These are phyloP conservation scores for Philopotamus ludificatus DNA, from an alignment of 1,140 invertebrate genomes.

Conservation along the genomic window DNA sequence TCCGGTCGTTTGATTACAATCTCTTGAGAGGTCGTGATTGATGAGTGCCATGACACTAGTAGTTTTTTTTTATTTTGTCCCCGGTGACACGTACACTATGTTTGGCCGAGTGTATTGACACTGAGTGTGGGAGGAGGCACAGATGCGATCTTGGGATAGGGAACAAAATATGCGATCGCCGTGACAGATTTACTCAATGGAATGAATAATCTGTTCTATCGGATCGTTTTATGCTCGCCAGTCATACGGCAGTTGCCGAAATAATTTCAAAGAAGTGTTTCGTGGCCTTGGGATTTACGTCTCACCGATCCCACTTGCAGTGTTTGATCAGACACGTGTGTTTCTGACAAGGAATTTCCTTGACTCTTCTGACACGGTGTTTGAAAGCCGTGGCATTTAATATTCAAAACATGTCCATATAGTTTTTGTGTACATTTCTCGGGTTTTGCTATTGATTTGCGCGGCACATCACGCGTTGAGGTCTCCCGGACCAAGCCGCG, in stretches of 20 bases:
- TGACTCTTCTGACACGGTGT: background rate
- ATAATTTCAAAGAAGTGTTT: no score
- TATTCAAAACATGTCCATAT: slow-evolving; percentile 6
- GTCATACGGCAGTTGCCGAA: no score
- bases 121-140: background rate
- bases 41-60: slow-evolving; percentile 34
- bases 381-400: background rate
- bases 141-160: background rate
- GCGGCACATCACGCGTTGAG: background rate
- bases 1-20: slow-evolving; percentile 24
- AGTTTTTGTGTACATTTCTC: slow-evolving; percentile 6
- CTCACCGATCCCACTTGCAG: no score
- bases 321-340: background rate
- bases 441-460: background rate
- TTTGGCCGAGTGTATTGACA: slow-evolving; percentile 1
- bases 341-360: background rate
- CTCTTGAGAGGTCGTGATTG: slow-evolving; percentile 32
- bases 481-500: background rate
- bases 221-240: no score
- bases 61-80: slow-evolving; percentile 18
- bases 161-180: background rate
- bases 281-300: no score
- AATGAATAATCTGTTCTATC: no score
- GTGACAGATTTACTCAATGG: background rate
- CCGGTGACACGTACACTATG: background rate